Evolutionary conservation across 2,797 vertebrate species (phyloP).

Genomic region (Trematomus bernacchii): DNA sequence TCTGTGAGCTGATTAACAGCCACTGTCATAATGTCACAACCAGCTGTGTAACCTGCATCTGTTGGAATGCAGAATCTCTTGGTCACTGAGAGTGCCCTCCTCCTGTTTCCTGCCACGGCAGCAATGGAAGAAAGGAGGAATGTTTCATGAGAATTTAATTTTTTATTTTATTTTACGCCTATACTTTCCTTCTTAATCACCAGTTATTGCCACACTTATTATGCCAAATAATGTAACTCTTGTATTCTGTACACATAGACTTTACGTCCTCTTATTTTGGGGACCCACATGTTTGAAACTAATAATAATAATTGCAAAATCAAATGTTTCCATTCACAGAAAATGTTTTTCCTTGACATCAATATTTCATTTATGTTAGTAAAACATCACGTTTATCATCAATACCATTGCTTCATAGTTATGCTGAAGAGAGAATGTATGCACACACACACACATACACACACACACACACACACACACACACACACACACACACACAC

Average conservation of each 20-base stretch:
- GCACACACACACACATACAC: too few relatives aligned
- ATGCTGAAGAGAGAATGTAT: too few relatives aligned
- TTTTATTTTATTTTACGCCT: background rate
- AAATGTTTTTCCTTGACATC: background rate
- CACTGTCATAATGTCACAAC: constrained; percentile 31
- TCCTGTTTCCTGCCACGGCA: constrained; percentile 16
- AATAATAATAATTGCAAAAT: background rate
- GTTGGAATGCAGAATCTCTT: constrained; percentile 24
- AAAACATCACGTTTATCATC: background rate
- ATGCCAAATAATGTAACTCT: background rate
- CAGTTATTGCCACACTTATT: background rate
- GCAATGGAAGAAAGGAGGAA: background rate
- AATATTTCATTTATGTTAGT: too few relatives aligned
- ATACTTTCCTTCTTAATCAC: background rate
- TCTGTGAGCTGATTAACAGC: constrained; percentile 29
- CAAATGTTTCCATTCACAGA: background rate
- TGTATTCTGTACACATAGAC: background rate
- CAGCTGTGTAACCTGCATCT: constrained; percentile 36
- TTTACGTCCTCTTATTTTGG: background rate
- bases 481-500: too few relatives aligned
- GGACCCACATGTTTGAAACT: background rate
- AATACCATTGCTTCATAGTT: too few relatives aligned
- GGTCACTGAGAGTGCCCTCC: constrained; percentile 21
- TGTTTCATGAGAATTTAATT: background rate
- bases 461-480: background rate